Conservation (phyloP, 2,888 invertebrate species). For the Lypha dubia region DNA sequence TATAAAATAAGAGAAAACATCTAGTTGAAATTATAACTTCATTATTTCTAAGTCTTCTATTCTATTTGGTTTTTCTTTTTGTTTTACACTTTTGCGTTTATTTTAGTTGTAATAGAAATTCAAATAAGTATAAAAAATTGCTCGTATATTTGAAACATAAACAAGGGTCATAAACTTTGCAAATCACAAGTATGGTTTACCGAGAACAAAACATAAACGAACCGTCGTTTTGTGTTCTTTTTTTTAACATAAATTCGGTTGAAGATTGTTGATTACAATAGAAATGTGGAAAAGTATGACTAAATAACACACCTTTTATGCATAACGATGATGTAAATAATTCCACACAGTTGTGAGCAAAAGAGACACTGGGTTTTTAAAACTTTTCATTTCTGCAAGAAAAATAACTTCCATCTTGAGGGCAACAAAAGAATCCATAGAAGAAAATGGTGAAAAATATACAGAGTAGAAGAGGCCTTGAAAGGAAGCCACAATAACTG, state of each 20-base stretch:
- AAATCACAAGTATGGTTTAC: constrained; percentile 63
- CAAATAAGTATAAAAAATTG: constrained; percentile 57
- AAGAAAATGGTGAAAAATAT: neutral
- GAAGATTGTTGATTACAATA: constrained; percentile 31
- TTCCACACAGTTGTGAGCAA: constrained; percentile 19
- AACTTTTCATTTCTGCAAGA: neutral
- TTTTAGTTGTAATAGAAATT: constrained; percentile 61
- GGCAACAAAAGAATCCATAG: neutral
- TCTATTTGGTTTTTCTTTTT: neutral
- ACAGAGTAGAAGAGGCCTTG: neutral
- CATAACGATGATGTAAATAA: constrained; percentile 14
- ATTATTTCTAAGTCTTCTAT: constrained; percentile 36
- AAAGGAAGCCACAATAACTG: neutral
- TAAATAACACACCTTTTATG: constrained; percentile 39
- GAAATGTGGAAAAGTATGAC: constrained; percentile 36
- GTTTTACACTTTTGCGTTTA: constrained; percentile 21
- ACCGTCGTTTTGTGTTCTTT: constrained; percentile 5
- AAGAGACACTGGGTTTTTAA: neutral
- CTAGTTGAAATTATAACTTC: constrained; percentile 61
- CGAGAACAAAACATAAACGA: constrained; percentile 34
- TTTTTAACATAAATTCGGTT: constrained; percentile 40
- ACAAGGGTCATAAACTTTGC: constrained; percentile 63
- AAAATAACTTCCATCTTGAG: neutral
- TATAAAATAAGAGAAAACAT: constrained; percentile 45
- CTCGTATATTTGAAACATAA: constrained; percentile 56